Base-by-base conservation (phyloP, 30 jellyfish, hydroid and myxozoan genomes). In the Hydractinia echinata region DNA sequence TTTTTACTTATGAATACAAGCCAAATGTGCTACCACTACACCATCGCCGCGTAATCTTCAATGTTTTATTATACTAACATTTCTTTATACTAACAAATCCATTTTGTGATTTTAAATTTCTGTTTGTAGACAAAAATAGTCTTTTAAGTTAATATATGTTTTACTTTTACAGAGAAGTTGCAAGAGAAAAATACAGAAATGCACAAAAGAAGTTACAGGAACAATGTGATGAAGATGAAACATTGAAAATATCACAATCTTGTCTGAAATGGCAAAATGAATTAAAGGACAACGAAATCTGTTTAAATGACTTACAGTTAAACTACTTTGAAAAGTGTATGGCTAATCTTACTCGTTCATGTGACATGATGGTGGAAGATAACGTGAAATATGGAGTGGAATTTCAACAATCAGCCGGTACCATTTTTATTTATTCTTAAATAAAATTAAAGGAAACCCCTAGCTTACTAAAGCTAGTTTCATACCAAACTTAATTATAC, bases 331-430 rank as follows among this genome's bases (percentile, higher is more conserved):
- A 81, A 44, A 76, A 73, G 8, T 78, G 86, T 1, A 16, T 72
- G 53, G 71, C 66, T 6, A 61, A 76, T 67, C 55, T 79, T 74
- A 52, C 66, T 39, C 86, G 73, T 4, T 58, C 84, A 53, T 62
- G 95, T 18, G 97, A 89, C 66, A 51, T 92, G 10, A 74, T 89
- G 87, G 79, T 84, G 64, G 97, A 89, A 9, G 97, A 89, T 61
- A 82, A 84, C 56, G 64, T 54, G 88, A 89, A 88, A 55, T 89
- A 83, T 67, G 92, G 94, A 11, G 77, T 73, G 60, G 76, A 48
- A 11, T 89, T 89, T 61, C 76, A 66, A 19, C 50, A 58, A 49
- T 52, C 97, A 6, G 39, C 89, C 61, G 97, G 97, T 84, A n/a
- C 7, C 64, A 19, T 52, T 16, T 16, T 68, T 11, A 21, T 30